Evolutionary conservation across 1,140 invertebrate genomes (phyloP).

Genomic region (Planococcus citri): DNA sequence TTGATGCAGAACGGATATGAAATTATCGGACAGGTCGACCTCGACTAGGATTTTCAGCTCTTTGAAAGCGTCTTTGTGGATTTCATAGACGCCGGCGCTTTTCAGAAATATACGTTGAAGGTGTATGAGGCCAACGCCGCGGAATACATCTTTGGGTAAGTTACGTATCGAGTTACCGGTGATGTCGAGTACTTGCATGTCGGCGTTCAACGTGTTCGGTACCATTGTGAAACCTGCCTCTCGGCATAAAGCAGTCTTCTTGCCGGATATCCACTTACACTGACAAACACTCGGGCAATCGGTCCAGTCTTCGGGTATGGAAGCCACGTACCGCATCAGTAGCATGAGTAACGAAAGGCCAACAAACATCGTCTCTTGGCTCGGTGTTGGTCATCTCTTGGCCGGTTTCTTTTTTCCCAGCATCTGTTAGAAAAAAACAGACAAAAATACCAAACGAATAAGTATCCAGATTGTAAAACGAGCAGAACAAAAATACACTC

Average conservation of each 20-base stretch:
- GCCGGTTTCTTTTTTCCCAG: constrained; percentile 15
- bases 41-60: constrained; percentile 77
- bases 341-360: constrained; percentile 25
- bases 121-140: constrained; percentile 61
- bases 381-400: constrained; percentile 27
- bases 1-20: constrained; percentile 48
- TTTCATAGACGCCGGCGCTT: constrained; percentile 53
- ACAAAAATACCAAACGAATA: background rate
- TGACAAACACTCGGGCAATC: constrained; percentile 65
- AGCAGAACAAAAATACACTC: too few species aligned
- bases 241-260: constrained; percentile 70
- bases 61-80: constrained; percentile 69
- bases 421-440: background rate
- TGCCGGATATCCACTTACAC: constrained; percentile 80
- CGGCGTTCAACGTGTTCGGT: constrained; percentile 57
- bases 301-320: constrained; percentile 51
- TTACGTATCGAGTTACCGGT: constrained; percentile 62
- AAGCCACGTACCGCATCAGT: constrained; percentile 24
- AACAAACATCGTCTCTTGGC: constrained; percentile 24
- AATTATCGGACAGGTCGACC: constrained; percentile 67
- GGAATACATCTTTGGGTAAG: constrained; percentile 67
- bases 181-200: constrained; percentile 74
- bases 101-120: constrained; percentile 68
- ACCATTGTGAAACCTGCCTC: constrained; percentile 59
- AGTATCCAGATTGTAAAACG: background rate